phyloP scores from a whole-genome alignment of 2,888 invertebrate species.

The Volucella bombylans region DNA sequence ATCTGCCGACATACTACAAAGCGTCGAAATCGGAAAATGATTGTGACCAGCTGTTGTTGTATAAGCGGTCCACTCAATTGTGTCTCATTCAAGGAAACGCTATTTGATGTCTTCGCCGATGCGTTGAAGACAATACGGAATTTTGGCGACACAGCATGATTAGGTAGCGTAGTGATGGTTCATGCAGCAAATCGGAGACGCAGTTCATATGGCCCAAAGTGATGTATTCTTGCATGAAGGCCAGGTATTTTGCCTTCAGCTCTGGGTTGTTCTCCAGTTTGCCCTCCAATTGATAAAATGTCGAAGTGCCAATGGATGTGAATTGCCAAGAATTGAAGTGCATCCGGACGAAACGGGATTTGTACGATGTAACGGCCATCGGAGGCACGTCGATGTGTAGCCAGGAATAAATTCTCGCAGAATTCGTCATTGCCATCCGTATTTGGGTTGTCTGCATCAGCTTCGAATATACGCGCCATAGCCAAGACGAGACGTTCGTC shows the following conservation, averaged over 20 bases:
- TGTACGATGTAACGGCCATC: conserved; percentile 39
- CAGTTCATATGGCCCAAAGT: conserved; percentile 6
- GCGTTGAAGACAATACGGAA: too few species aligned
- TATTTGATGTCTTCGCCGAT: too few species aligned
- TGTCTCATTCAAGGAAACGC: too few species aligned
- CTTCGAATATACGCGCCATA: conserved; percentile 45
- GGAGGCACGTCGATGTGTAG: neutral
- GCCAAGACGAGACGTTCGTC: conserved; percentile 35
- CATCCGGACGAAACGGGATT: conserved; percentile 19
- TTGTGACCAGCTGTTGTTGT: too few species aligned
- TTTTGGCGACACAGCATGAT: too few species aligned
- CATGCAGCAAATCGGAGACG: too few species aligned
- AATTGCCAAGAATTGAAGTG: neutral
- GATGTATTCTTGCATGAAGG: conserved; percentile 35
- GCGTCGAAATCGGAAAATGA: too few species aligned
- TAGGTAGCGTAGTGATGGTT: too few species aligned
- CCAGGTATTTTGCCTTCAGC: conserved; percentile 16
- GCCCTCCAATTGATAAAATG: conserved; percentile 33
- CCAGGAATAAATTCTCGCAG: too few species aligned
- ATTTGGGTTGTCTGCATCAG: conserved; percentile 41
- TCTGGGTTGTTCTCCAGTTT: conserved; percentile 16
- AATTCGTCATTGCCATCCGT: neutral
- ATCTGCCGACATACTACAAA: too few species aligned
- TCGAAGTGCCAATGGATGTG: conserved; percentile 24
- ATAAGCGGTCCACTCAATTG: too few species aligned